A percentile compares a stretch with the other conserved stretches of the same genome.
These are phyloP conservation scores for Netelia inedita DNA, from an alignment of 2,888 invertebrate species.

Conservation along the genomic window DNA sequence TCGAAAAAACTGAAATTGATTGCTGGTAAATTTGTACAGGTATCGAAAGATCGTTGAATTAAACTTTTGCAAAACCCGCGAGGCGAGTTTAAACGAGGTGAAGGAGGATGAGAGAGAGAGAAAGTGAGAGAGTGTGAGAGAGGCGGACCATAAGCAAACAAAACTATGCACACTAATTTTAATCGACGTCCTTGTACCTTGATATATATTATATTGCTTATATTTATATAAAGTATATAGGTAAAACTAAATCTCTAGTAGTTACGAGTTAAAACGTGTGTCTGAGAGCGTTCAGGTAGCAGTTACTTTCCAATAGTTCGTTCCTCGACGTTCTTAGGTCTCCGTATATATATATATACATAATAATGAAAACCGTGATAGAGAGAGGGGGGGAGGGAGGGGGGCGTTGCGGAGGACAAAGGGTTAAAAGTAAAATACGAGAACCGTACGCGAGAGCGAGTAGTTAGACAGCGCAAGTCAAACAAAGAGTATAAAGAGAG, in stretches of 20 bases:
- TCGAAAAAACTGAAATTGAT: constrained; percentile 49
- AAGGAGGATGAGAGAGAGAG: neutral
- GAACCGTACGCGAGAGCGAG: constrained; percentile 49
- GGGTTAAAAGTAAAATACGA: constrained; percentile 71
- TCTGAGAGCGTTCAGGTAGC: constrained; percentile 52
- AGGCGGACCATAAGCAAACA: constrained; percentile 63
- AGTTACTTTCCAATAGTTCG: constrained; percentile 66
- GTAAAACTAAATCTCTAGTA: neutral
- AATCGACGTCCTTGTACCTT: constrained; percentile 30
- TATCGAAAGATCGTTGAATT: constrained; percentile 30
- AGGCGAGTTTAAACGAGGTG: constrained; percentile 24
- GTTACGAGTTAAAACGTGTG: constrained; percentile 13
- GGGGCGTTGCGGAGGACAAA: neutral
- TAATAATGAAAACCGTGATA: neutral
- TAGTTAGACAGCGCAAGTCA: constrained; percentile 70
- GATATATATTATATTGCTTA: constrained; percentile 13
- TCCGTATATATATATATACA: neutral
- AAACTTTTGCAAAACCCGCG: constrained; percentile 7
- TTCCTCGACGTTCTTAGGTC: constrained; percentile 34
- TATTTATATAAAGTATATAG: neutral
- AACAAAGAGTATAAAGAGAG: constrained; percentile 69
- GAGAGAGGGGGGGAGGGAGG: neutral
- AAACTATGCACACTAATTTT: constrained; percentile 58
- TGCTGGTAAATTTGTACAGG: constrained; percentile 46
- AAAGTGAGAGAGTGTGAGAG: neutral